phyloP scores from a whole-genome alignment of 2,888 invertebrate genomes.

The Epsilonema sp. region DNA sequence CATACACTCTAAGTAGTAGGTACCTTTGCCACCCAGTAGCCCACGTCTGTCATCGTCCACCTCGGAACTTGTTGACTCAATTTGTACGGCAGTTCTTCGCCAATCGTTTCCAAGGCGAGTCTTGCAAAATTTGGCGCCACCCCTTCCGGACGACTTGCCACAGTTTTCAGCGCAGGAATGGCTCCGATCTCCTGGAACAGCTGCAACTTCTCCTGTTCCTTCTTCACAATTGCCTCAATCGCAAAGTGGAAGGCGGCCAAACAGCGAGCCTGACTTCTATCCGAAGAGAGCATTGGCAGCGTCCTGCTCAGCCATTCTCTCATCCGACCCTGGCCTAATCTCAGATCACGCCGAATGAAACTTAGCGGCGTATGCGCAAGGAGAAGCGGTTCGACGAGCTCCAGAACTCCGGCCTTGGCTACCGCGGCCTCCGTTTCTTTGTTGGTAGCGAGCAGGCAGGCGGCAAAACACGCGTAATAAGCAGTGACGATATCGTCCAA shows the following conservation, averaged over 20 bases:
- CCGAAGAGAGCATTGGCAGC: constrained; percentile 76
- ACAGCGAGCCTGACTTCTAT: constrained; percentile 79
- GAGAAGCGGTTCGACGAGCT: constrained; percentile 83
- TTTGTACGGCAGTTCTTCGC: too few species aligned
- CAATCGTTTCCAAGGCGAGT: too few species aligned
- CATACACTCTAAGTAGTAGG: too few species aligned
- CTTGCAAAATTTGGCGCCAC: too few species aligned
- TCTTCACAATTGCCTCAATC: constrained; percentile 95
- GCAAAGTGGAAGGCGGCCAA: constrained; percentile 88
- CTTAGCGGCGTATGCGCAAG: constrained; percentile 77
- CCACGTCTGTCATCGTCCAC: too few species aligned
- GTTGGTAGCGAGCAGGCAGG: constrained; percentile 81
- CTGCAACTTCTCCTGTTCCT: constrained; percentile 35
- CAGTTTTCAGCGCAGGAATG: too few species aligned
- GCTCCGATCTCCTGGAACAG: too few species aligned
- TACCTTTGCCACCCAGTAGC: too few species aligned
- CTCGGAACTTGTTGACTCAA: too few species aligned
- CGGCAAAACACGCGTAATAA: constrained; percentile 89
- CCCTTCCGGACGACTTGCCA: too few species aligned
- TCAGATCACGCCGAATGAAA: constrained; percentile 46
- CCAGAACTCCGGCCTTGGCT: constrained; percentile 71
- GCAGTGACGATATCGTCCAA: constrained; percentile 57
- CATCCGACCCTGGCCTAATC: not conserved
- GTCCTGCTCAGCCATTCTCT: constrained; percentile 45
- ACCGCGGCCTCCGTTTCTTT: constrained; percentile 91